Conservation (phyloP, 2,797 vertebrate species). For the Psittacula derbiana region DNA sequence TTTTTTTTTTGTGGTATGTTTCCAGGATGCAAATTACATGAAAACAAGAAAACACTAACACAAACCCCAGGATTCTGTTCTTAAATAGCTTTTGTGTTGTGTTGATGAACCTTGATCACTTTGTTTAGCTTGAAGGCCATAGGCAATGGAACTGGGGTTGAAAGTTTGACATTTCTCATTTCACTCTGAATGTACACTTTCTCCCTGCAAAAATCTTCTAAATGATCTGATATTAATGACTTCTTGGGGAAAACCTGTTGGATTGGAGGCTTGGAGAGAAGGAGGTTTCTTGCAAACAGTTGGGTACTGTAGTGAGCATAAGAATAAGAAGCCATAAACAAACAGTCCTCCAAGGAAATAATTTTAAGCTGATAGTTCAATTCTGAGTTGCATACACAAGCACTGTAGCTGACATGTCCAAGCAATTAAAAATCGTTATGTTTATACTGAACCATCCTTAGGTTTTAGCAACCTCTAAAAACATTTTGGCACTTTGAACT, state of each 20-base stretch:
- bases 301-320: accelerated
- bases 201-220: not conserved
- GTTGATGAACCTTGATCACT: not conserved
- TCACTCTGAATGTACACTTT: not conserved
- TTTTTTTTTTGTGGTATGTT: not conserved
- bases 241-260: not conserved
- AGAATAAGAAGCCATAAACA: not conserved
- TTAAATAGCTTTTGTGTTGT: accelerated
- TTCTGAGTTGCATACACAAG: not conserved
- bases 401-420: not conserved
- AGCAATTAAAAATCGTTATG: not conserved
- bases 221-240: not conserved
- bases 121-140: not conserved
- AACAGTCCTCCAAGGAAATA: not conserved
- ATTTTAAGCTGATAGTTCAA: not conserved
- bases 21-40: not conserved
- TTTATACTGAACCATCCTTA: accelerated
- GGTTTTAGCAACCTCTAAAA: not conserved
- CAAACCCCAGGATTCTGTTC: not conserved
- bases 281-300: not conserved
- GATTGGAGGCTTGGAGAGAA: not conserved
- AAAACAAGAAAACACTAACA: not conserved
- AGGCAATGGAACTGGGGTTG: not conserved
- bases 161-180: not conserved
- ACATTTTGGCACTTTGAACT: not conserved